Evolutionary conservation across 1,140 invertebrate species (phyloP), one percentile per base, ranked within the genome.

Genomic region (Sinonovacula constricta): DNA sequence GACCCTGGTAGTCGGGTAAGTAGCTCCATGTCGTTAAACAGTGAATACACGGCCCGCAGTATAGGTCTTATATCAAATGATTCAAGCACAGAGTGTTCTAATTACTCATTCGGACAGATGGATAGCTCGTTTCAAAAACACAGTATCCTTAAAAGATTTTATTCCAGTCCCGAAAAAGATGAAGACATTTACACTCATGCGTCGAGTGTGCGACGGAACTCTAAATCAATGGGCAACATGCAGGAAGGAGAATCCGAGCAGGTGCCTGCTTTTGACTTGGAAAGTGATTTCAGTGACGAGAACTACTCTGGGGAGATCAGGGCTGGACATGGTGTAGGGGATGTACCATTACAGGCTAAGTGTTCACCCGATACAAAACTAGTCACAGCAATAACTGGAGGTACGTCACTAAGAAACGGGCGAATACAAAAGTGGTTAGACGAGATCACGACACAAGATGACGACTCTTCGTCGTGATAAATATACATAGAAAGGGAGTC

Each of bases 171-270:
- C 1, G 72, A 76, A 49, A 76, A 76, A 53, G 62, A 76, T 31
- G 63, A 65, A 3, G 72, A 76, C 18, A 30, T 76, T 2, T 15
- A 65, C n/a, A 63, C 39, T 28, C 57, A 76, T 24, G 51, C 45
- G 14, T 39, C 62, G n/a, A 53, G 24, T 31, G 72, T 76, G 10
- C 14, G 63, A 26, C 30, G 72, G 34, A 76, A 76, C 59, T 76
- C 72, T 26, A 76, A 67, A 66, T 76, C 72, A 14, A 66, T 76
- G 63, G 72, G 62, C 28, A 76, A 76, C 36, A 67, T 76, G 72
- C 72, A 67, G 10, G 34, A 63, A 28, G 72, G 65, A 15, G 72
- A 76, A 26, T 14, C 45, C 15, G 60, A 76, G 31, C 63, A 76
- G 31, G 66, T 67, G 18, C 62, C 67, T 18, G 66, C 72, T 15